These are phyloP conservation scores for Montipora cactus DNA, from an alignment of 64 coral and sea anemone genomes.

Conservation along the genomic window DNA sequence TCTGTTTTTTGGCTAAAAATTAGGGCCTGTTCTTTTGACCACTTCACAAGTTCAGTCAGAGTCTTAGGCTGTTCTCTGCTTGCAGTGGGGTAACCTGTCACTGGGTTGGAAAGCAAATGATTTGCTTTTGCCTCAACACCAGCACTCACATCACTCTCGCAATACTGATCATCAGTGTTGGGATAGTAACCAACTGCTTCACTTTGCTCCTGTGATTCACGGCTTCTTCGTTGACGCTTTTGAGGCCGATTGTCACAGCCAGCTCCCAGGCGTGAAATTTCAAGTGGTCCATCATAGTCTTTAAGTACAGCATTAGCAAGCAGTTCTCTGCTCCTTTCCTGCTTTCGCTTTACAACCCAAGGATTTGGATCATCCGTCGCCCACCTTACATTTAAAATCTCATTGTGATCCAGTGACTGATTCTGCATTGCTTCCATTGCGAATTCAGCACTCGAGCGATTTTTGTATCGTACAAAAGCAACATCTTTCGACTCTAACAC, in stretches of 20 bases:
- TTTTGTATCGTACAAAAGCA: conserved; percentile 86
- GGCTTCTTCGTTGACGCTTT: background rate
- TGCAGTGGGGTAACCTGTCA: background rate
- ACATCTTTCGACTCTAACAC: conserved; percentile 78
- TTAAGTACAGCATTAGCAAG: conserved; percentile 26
- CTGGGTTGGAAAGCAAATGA: background rate
- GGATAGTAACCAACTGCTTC: conserved; percentile 83
- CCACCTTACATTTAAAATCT: conserved; percentile 87
- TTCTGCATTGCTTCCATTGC: conserved; percentile 91
- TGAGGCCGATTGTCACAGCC: background rate
- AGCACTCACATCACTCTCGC: background rate
- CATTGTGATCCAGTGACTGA: conserved; percentile 77
- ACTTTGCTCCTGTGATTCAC: background rate
- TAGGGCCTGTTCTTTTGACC: conserved; percentile 81
- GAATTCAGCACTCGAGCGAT: conserved; percentile 87
- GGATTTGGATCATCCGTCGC: conserved; percentile 88
- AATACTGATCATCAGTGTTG: conserved; percentile 79
- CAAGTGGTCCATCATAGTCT: conserved; percentile 35
- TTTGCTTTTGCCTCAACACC: background rate
- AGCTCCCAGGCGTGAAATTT: background rate
- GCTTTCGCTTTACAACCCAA: conserved; percentile 70
- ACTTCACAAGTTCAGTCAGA: conserved; percentile 80
- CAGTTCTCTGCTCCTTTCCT: conserved; percentile 41
- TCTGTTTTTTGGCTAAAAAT: background rate
- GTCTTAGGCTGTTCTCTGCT: conserved; percentile 71